These are phyloP conservation scores for Epicauta chinensis DNA, from an alignment of 1,140 invertebrate genomes.

Conservation along the genomic window DNA sequence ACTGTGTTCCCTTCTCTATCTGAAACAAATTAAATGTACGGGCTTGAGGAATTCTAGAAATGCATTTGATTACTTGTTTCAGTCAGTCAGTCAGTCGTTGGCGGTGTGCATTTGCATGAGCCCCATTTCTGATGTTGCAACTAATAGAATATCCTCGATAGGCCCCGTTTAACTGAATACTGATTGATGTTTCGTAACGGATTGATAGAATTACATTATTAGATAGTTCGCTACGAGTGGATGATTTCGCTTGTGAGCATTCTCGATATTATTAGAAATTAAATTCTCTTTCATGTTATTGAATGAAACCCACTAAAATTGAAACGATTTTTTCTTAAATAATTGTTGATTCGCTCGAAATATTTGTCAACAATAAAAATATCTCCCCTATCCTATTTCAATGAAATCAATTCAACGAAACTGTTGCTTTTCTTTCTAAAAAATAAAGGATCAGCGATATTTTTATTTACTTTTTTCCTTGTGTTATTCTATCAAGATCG, in stretches of 20 bases:
- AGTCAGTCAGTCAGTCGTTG: too few species aligned
- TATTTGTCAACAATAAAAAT: too few species aligned
- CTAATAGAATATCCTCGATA: slow-evolving; percentile 15
- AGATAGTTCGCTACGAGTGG: too few species aligned
- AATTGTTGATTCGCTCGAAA: too few species aligned
- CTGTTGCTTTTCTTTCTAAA: slow-evolving; percentile 9
- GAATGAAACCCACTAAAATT: too few species aligned
- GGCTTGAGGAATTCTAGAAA: slow-evolving; percentile 14
- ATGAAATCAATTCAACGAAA: not conserved
- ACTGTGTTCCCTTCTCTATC: slow-evolving; percentile 2
- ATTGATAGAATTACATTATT: too few species aligned
- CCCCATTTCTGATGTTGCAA: slow-evolving; percentile 5
- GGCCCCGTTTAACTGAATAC: slow-evolving; percentile 3
- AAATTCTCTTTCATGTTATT: too few species aligned
- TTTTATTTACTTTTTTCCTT: slow-evolving; percentile 11
- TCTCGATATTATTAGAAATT: too few species aligned
- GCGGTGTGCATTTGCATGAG: slow-evolving; percentile 10
- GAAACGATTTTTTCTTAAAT: too few species aligned
- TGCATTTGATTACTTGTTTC: slow-evolving; percentile 16
- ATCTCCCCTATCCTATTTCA: too few species aligned
- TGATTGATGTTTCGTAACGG: slow-evolving; percentile 9
- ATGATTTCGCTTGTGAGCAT: too few species aligned
- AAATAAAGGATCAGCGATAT: slow-evolving; percentile 10
- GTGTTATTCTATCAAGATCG: not conserved
- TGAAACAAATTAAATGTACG: slow-evolving; percentile 14